These are phyloP conservation scores for Trichonephila inaurata DNA, from an alignment of 1,140 invertebrate genomes.

Conservation along the genomic window DNA sequence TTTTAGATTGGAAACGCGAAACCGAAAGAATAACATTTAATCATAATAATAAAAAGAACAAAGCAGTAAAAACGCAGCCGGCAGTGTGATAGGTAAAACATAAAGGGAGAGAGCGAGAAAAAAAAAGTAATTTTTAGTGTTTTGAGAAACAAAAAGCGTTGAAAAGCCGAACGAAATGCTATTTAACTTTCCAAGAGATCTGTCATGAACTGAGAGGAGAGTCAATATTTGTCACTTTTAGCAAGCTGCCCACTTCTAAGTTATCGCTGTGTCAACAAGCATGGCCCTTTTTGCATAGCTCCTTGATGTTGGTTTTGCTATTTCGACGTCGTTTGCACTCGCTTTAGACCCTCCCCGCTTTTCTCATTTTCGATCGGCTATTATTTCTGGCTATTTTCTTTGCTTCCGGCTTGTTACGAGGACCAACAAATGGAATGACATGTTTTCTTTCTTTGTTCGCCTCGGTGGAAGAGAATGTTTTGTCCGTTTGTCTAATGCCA, in stretches of 20 bases:
- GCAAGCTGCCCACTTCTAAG: constrained; percentile 73
- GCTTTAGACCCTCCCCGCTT: constrained; percentile 67
- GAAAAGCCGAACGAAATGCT: constrained; percentile 66
- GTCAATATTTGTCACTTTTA: constrained; percentile 76
- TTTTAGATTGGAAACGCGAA: constrained; percentile 71
- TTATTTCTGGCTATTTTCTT: constrained; percentile 73
- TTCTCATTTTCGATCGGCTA: constrained; percentile 50
- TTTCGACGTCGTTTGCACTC: constrained; percentile 46
- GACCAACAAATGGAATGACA: constrained; percentile 69
- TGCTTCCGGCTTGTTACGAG: constrained; percentile 60
- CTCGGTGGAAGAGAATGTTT: not conserved
- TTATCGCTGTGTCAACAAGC: constrained; percentile 69
- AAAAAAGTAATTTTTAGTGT: constrained; percentile 58
- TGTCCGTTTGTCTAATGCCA: not conserved
- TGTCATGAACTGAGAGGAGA: constrained; percentile 70
- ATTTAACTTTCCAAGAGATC: constrained; percentile 74
- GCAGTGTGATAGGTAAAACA: constrained; percentile 27
- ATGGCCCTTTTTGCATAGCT: constrained; percentile 72
- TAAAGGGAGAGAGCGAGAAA: constrained; percentile 36
- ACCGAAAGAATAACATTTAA: constrained; percentile 76
- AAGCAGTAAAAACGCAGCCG: constrained; percentile 31
- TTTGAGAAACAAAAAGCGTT: constrained; percentile 67
- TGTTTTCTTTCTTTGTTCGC: constrained; percentile 57
- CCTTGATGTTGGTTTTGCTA: constrained; percentile 74
- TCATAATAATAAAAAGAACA: constrained; percentile 68